Percentiles rank a stretch among this genome's conserved stretches.
Conservation (phyloP, 2,797 vertebrate species). For the Acanthurus lineatus region DNA sequence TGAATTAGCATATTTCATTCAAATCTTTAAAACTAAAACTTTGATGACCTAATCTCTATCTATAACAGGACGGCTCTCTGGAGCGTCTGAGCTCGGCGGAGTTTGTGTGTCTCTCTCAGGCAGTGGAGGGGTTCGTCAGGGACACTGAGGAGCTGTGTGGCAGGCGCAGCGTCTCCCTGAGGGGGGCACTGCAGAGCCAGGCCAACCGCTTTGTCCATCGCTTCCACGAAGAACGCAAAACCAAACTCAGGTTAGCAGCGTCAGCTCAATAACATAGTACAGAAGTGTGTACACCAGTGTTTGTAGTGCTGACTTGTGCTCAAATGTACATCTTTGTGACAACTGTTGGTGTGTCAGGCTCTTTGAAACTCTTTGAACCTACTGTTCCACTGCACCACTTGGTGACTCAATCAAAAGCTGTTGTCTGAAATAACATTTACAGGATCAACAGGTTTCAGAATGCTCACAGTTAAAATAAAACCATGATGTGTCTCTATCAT, state of each 20-base stretch:
- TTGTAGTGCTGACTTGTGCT: too few species aligned
- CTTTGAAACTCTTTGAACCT: too few species aligned
- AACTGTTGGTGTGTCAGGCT: too few species aligned
- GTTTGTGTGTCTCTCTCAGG: constrained; percentile 93
- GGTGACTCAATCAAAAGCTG: too few species aligned
- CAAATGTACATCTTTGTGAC: too few species aligned
- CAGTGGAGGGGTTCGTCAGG: constrained; percentile 92
- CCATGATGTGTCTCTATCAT: too few species aligned
- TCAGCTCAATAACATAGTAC: background rate
- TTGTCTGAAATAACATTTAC: too few species aligned
- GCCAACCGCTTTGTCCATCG: constrained; percentile 96
- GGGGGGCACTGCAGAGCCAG: constrained; percentile 96
- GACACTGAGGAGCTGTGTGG: constrained; percentile 93
- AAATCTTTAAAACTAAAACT: too few species aligned
- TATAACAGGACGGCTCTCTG: constrained; percentile 92
- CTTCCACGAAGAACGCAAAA: constrained; percentile 98
- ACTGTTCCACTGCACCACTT: background rate
- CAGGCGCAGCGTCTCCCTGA: constrained; percentile 91
- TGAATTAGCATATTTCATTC: too few species aligned
- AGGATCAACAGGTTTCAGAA: too few species aligned
- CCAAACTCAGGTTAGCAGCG: constrained; percentile 90
- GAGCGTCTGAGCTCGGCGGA: constrained; percentile 94
- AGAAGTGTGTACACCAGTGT: background rate
- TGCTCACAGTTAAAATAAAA: too few species aligned
- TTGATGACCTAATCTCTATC: background rate